A percentile compares a stretch with the other conserved stretches of the same genome.
Evolutionary conservation across 1,140 invertebrate genomes (phyloP).

Genomic region (Probaryconus sp.): DNA sequence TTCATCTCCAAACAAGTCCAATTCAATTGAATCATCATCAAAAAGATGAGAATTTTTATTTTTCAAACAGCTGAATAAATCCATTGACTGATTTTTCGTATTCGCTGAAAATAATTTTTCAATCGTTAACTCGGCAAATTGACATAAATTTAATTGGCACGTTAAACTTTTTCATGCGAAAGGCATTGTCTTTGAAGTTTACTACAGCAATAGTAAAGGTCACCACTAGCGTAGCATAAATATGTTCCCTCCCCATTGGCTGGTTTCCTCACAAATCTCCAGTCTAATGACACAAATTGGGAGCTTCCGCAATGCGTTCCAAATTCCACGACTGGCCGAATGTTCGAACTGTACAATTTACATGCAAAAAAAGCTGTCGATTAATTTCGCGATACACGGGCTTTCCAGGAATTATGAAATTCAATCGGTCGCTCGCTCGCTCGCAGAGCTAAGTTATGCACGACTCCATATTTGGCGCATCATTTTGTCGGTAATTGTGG

Average conservation of each 20-base stretch:
- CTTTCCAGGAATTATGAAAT: conserved; percentile 39
- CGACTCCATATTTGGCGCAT: conserved; percentile 25
- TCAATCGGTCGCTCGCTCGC: conserved; percentile 20
- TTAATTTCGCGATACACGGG: conserved; percentile 27
- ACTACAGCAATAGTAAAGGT: too few species aligned
- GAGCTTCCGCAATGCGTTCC: conserved; percentile 41
- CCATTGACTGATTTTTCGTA: too few species aligned
- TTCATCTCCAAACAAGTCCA: too few species aligned
- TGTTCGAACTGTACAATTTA: conserved; percentile 48
- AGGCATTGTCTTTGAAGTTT: too few species aligned
- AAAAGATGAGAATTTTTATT: too few species aligned
- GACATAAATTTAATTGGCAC: too few species aligned
- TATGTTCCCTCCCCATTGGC: conserved; percentile 23
- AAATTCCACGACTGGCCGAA: conserved; percentile 59
- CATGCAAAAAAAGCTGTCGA: conserved; percentile 54
- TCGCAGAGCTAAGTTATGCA: conserved; percentile 19
- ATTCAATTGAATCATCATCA: too few species aligned
- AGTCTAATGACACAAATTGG: conserved; percentile 55
- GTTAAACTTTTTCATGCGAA: too few species aligned
- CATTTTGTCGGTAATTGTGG: conserved; percentile 35
- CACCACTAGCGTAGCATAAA: too few species aligned
- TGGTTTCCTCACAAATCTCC: conserved; percentile 67
- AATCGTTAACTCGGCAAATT: too few species aligned
- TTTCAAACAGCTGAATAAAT: too few species aligned
- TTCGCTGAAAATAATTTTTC: too few species aligned